Evolutionary conservation across 2,113 vertebrate species (phyloP).

Genomic region (Antechinus stuartii): DNA sequence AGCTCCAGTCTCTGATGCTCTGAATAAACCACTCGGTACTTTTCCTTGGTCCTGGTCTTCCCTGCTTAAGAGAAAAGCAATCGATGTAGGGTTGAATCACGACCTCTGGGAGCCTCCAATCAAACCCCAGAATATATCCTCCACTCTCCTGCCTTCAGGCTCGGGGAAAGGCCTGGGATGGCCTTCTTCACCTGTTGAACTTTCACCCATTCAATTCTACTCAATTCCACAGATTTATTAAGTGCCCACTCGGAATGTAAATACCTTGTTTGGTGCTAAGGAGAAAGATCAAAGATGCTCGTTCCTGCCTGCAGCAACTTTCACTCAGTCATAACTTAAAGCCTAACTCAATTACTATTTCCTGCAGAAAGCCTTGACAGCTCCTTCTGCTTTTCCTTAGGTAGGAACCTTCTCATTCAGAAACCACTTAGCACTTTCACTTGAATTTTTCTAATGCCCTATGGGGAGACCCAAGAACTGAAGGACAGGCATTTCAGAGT

Average conservation of each 20-base stretch:
- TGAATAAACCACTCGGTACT: slow-evolving; percentile 96
- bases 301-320: not conserved
- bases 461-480: not conserved
- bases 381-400: not conserved
- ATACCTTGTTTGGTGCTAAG: not conserved
- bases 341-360: not conserved
- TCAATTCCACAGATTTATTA: not conserved
- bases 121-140: not conserved
- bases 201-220: not conserved
- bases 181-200: not conserved
- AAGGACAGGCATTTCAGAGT: not conserved
- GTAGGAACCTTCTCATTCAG: not conserved
- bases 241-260: not conserved
- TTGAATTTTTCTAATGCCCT: not conserved
- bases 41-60: slow-evolving; percentile 98
- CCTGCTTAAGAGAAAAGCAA: slow-evolving; percentile 84
- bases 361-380: not conserved
- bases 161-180: not conserved
- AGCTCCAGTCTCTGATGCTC: slow-evolving; percentile 96
- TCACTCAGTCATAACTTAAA: not conserved
- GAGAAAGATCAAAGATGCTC: not conserved
- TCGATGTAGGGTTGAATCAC: slow-evolving; percentile 50
- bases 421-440: not conserved
- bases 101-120: slow-evolving; percentile 13
- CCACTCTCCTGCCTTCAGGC: not conserved